phyloP scores from a whole-genome alignment of 2,888 invertebrate genomes.

The Sinodicranocentrus sp. region DNA sequence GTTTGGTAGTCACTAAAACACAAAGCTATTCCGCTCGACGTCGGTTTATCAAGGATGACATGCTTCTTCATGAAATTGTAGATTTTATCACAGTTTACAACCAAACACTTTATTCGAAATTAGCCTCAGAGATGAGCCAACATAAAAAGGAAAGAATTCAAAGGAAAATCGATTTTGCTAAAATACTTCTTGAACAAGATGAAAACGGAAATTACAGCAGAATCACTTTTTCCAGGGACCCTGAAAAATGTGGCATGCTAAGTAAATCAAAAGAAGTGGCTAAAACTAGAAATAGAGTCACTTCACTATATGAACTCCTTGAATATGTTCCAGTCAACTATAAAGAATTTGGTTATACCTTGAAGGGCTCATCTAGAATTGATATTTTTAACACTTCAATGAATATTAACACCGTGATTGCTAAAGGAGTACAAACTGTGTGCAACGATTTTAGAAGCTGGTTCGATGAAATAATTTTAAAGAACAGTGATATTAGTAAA shows the following conservation, averaged over 20 bases:
- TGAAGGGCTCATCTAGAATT: not conserved
- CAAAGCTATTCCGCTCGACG: not conserved
- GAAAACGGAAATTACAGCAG: not conserved
- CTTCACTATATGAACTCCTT: not conserved
- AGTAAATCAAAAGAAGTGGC: conserved; percentile 12
- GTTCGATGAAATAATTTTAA: not conserved
- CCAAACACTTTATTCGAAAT: conserved; percentile 5
- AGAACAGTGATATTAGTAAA: not conserved
- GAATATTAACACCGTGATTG: not conserved
- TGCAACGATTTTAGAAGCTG: not conserved
- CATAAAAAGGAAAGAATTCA: not conserved
- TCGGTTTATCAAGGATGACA: conserved; percentile 5
- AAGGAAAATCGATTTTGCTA: conserved; percentile 12
- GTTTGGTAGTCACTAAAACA: conserved; percentile 20
- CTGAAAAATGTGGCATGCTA: conserved; percentile 22
- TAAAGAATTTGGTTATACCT: conserved; percentile 20
- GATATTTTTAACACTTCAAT: not conserved
- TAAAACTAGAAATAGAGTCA: not conserved
- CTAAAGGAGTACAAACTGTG: not conserved
- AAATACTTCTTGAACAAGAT: conserved; percentile 1
- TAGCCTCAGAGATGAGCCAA: not conserved
- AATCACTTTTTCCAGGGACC: conserved; percentile 21
- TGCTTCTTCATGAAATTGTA: conserved; percentile 3
- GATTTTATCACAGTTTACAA: conserved; percentile 10
- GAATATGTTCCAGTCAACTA: not conserved